phyloP scores from a whole-genome alignment of 2,113 vertebrate species.

The Thamnaconus septentrionalis region DNA sequence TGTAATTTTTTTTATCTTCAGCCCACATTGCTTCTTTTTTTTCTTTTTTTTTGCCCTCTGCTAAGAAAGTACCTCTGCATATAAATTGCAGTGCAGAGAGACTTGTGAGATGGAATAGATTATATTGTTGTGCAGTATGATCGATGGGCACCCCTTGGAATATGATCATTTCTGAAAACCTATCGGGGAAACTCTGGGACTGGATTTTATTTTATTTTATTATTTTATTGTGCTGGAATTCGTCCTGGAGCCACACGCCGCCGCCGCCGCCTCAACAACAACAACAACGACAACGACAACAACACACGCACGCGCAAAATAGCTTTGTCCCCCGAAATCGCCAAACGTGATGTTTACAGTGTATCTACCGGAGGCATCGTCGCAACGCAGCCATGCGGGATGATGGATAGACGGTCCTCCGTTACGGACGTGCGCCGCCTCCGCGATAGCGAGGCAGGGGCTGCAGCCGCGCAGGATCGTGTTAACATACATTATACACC shows the following conservation, averaged over 20 bases:
- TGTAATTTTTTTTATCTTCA: constrained; percentile 36
- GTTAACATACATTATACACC: constrained; percentile 35
- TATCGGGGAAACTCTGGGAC: constrained; percentile 25
- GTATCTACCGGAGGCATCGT: constrained; percentile 46
- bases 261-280: constrained; percentile 2
- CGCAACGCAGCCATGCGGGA: constrained; percentile 42
- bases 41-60: constrained; percentile 14
- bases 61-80: constrained; percentile 40
- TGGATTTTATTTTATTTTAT: constrained; percentile 5
- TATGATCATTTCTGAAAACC: constrained; percentile 48
- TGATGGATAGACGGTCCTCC: constrained; percentile 61
- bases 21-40: constrained; percentile 13
- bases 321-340: constrained; percentile 17
- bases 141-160: constrained; percentile 47
- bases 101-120: constrained; percentile 60
- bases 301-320: not conserved
- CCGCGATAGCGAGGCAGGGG: constrained; percentile 40
- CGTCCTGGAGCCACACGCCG: constrained; percentile 24
- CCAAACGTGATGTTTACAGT: constrained; percentile 48
- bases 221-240: constrained; percentile 13
- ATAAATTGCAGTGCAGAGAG: constrained; percentile 42
- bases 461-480: constrained; percentile 26
- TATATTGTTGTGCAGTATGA: constrained; percentile 55
- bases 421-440: constrained; percentile 55
- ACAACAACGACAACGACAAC: constrained; percentile 1